Base-by-base conservation (phyloP, 92 coral and sea anemone species). In the Siderastrea radians region DNA sequence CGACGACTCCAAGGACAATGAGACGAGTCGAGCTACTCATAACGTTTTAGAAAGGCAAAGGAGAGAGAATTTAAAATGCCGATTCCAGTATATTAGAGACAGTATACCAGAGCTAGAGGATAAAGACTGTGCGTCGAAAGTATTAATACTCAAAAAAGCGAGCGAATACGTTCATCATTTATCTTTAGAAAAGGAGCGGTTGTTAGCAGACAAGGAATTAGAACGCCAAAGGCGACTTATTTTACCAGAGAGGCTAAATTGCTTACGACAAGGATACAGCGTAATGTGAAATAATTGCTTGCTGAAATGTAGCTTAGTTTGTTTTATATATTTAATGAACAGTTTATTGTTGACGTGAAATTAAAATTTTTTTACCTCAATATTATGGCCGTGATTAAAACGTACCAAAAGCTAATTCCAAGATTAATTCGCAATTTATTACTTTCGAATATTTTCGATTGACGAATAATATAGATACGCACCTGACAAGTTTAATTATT, bases 111-210 rank as follows among this genome's bases (percentile, higher is more conserved):
- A 98, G 55, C 84, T 98, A 3, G 98, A 95, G n/a, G n/a, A 98
- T 46, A 98, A 98, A 80, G 99, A 98, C 53, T 88, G 99, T 47
- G 99, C 99, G 3, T 98, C 99, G 0, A 98, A 98, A 89, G 99
- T 98, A 8, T 91, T 97, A 16, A 96, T 98, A 73, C 88, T 98
- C 61, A 98, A 98, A 80, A 98, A 98, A 90, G 94, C 99, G 13
- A 89, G 98, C 61, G 99, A 98, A 84, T 98, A 91, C 74, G 99
- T 98, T 3, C 96, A 92, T 45, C 96, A 94, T 69, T 63, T 98
- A 14, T 88, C 85, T 17, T 75, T 92, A 8, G 98, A 98, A 70
- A 98, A 98, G 86, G 95, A 98, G 66, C 87, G 99, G 67, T 86
- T 98, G 16, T 78, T 92, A 15, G 99, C 99, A 1, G 99, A 98